Evolutionary conservation across 1,140 invertebrate genomes (phyloP).

Genomic region (Pinna nobilis): DNA sequence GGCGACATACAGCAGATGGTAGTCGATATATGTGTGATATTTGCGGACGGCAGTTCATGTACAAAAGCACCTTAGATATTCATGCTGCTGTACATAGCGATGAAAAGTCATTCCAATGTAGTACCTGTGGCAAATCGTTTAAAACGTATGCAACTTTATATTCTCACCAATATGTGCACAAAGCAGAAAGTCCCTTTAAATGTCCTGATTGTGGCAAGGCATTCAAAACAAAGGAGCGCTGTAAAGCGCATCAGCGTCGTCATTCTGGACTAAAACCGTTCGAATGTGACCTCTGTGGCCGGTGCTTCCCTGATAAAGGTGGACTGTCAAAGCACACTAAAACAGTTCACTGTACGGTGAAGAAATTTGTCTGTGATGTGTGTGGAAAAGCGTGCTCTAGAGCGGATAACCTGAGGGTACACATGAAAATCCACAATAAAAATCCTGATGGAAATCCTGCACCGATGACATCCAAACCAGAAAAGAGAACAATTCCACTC

Average conservation of each 20-base stretch:
- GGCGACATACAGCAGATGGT: slow-evolving; percentile 61
- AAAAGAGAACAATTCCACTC: background rate
- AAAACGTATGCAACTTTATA: slow-evolving; percentile 68
- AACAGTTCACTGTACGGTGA: slow-evolving; percentile 66
- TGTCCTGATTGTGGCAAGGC: slow-evolving; percentile 79
- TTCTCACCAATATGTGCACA: slow-evolving; percentile 77
- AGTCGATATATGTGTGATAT: slow-evolving; percentile 68
- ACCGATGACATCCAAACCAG: background rate
- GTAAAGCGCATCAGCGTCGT: slow-evolving; percentile 77
- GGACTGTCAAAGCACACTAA: slow-evolving; percentile 70
- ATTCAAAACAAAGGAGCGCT: slow-evolving; percentile 78
- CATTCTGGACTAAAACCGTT: slow-evolving; percentile 77
- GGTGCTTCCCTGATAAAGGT: slow-evolving; percentile 70
- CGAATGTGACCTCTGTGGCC: slow-evolving; percentile 77
- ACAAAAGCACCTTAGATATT: slow-evolving; percentile 63
- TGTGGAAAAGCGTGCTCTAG: slow-evolving; percentile 76
- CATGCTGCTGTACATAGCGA: slow-evolving; percentile 61
- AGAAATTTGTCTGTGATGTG: slow-evolving; percentile 67
- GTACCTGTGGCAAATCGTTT: slow-evolving; percentile 63
- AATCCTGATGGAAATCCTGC: background rate
- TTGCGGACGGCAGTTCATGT: slow-evolving; percentile 70
- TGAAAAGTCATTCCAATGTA: slow-evolving; percentile 56
- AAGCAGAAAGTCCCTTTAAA: slow-evolving; percentile 73
- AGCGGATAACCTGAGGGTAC: slow-evolving; percentile 76
- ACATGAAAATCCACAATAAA: slow-evolving; percentile 71